Base-by-base conservation (phyloP, 2,797 vertebrate species). In the Mus caroli region DNA sequence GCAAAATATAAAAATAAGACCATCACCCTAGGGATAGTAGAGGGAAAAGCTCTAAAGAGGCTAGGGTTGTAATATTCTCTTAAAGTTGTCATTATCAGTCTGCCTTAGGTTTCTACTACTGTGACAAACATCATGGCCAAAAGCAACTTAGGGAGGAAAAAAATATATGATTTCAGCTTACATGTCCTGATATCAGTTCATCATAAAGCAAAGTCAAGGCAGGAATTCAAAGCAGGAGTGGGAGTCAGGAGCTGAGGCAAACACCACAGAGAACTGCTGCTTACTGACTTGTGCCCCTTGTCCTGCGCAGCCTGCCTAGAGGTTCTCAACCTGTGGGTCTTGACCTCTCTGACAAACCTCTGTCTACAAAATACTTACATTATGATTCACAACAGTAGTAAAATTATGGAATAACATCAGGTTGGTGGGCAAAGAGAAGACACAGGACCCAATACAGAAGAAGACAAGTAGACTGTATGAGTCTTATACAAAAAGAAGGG, bases 401-500 rank as follows among this genome's bases (percentile, higher is more conserved):
- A 71, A 37, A 71, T 71, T 71, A 37, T 71, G n/a, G n/a, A 20
- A n/a, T 37, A 71, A n/a, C n/a, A 71, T 88, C 60, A 64, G 83
- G 28, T 15, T 26, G 52, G 93, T 93, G 78, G 58, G 17, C 46
- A 78, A 71, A 91, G 69, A 67, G 52, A 91, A 94, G 52, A 86
- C 10, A 89, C 52, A 60, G 24, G 40, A 67, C n/a, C 85, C 86
- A 15, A 9, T 43, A 54, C 24, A 60, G 31, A 84, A 78, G 31
- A 43, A 26, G 26, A 37, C 54, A 54, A 28, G 40, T 34, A 71
- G 90, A 80, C 73, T 50, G 37, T 60, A 22, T 77, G 83, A n/a
- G 56, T 92, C 67, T 92, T 77, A 58, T 31, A 87, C 11, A 92
- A 73, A 85, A 82, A 52, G 52, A 88, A 24, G 64, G 58, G 60